Evolutionary conservation across 2,113 vertebrate genomes (phyloP), one percentile per base, ranked within the genome.

Genomic region (Apeltes quadracus): DNA sequence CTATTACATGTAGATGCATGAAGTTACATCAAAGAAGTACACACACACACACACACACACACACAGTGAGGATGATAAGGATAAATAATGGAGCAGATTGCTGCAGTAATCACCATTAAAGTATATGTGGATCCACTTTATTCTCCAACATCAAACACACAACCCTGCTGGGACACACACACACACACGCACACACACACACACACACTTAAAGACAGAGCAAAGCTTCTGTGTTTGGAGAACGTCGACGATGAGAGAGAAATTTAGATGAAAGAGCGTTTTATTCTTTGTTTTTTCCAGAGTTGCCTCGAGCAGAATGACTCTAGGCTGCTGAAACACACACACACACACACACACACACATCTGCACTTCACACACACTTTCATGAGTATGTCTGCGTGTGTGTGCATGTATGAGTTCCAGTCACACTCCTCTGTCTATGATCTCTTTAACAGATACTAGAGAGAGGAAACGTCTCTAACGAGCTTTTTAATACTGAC

Each of bases 251-350:
- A 88, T 90, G 57, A 88, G 86, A 88, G 67, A 87, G 86, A 87
- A 89, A 90, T 88, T 85, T 90, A 90, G 86, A 90, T 90, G 86
- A 90, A 90, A 90, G 84, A 73, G 22, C 3, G 20, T 88, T 83
- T 86, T 84, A 78, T 83, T 82, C 76, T 84, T 80, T 61, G 36
- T 69, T 38, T 59, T 76, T 77, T 76, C 25, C 34, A 12, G 20
- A 58, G 82, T 86, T 39, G 82, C 84, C 86, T 85, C n/a, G 7
- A 85, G 86, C 81, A 56, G 65, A 87, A 88, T 84, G 75, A 80
- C 84, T 84, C 51, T 80, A 79, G 84, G 86, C 86, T 79, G 70
- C 53, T 55, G 22, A 76, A 13, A 53, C 50, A 53, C 22, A 53
- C 48, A 48, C 44, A 48, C 44, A 48, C 44, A 48, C 48, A 10